A percentile compares a stretch with the other conserved stretches of the same genome.
phyloP scores from a whole-genome alignment of 2,797 vertebrate species.

The Gymnodraco acuticeps region DNA sequence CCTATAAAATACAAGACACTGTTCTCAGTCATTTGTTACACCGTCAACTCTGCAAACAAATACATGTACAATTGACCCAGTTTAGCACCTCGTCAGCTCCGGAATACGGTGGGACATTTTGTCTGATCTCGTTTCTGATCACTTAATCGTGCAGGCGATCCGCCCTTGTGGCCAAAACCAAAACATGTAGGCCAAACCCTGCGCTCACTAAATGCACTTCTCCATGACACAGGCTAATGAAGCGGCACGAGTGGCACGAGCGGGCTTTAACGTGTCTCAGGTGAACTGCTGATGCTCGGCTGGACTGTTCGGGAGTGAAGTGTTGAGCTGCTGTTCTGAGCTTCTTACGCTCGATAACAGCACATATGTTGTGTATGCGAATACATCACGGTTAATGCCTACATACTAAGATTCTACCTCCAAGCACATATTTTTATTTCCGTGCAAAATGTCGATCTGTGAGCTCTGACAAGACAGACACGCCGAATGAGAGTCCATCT shows the following conservation, averaged over 20 bases:
- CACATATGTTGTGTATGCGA: background rate
- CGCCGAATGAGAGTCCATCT: constrained; percentile 96
- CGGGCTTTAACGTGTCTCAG: constrained; percentile 76
- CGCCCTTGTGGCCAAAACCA: constrained; percentile 64
- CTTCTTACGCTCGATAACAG: constrained; percentile 41
- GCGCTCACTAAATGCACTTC: constrained; percentile 60
- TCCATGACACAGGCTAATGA: constrained; percentile 17
- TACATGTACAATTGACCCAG: constrained; percentile 30
- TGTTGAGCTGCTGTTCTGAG: constrained; percentile 33
- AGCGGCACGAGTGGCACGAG: constrained; percentile 62
- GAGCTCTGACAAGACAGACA: constrained; percentile 92
- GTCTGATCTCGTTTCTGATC: constrained; percentile 65
- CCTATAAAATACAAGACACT: constrained; percentile 96
- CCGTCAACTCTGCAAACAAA: constrained; percentile 45
- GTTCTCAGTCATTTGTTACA: constrained; percentile 86
- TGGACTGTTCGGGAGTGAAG: constrained; percentile 55
- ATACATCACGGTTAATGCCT: constrained; percentile 14
- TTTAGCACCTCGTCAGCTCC: constrained; percentile 31
- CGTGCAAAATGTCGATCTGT: constrained; percentile 94
- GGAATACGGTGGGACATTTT: constrained; percentile 76
- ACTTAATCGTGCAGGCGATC: constrained; percentile 57
- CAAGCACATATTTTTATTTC: constrained; percentile 84
- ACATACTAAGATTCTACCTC: constrained; percentile 28
- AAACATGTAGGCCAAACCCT: constrained; percentile 62
- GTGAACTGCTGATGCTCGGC: constrained; percentile 81